These are phyloP conservation scores for Euproctis similis DNA, from an alignment of 2,888 invertebrate species.

Conservation along the genomic window DNA sequence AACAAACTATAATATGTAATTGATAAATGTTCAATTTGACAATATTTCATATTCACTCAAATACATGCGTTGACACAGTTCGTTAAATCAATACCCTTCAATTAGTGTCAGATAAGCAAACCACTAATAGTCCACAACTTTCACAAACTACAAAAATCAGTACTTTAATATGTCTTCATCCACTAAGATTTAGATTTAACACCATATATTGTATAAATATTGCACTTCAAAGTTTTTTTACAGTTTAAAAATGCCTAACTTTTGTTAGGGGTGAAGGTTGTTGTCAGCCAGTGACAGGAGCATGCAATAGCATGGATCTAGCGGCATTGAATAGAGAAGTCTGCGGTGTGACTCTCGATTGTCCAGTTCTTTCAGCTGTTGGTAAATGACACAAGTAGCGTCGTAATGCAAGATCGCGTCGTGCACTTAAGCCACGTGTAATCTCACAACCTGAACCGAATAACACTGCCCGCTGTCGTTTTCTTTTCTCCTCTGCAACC, in stretches of 20 bases:
- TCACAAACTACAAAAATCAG: constrained; percentile 17
- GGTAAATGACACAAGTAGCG: constrained; percentile 82
- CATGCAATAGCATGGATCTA: constrained; percentile 67
- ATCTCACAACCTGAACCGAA: constrained; percentile 84
- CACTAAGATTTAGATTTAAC: constrained; percentile 10
- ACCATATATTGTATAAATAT: constrained; percentile 19
- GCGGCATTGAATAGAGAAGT: constrained; percentile 74
- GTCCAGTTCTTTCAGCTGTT: constrained; percentile 75
- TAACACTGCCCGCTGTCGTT: constrained; percentile 79
- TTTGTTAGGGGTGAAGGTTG: constrained; percentile 19
- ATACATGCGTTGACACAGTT: no score
- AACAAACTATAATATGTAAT: no score
- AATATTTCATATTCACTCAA: no score
- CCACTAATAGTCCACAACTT: constrained; percentile 23
- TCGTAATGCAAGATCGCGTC: constrained; percentile 84
- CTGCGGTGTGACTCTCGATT: constrained; percentile 57
- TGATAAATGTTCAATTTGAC: no score
- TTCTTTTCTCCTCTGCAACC: constrained; percentile 77
- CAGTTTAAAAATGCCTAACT: constrained; percentile 11
- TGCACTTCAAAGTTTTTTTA: constrained; percentile 18
- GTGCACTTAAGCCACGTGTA: constrained; percentile 85
- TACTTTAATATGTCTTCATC: constrained; percentile 9
- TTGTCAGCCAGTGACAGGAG: constrained; percentile 54
- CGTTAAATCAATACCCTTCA: no score
- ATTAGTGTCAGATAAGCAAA: no score